A percentile compares a stretch with the other conserved stretches of the same genome.
phyloP scores from a whole-genome alignment of 2,113 vertebrate genomes.

The Corapipo altera region DNA sequence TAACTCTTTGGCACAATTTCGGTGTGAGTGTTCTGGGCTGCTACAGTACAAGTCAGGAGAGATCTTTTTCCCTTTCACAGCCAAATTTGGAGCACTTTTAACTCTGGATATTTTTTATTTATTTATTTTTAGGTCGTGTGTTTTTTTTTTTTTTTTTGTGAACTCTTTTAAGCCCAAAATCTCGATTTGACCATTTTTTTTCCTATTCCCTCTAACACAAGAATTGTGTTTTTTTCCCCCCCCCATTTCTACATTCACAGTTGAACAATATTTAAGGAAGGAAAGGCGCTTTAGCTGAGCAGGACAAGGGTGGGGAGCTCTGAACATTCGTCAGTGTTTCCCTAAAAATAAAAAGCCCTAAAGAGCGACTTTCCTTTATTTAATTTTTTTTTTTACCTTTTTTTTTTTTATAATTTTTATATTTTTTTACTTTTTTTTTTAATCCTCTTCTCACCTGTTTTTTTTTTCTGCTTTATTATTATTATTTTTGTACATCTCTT shows the following conservation, averaged over 20 bases:
- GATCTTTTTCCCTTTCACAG: constrained; percentile 62
- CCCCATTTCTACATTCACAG: constrained; percentile 77
- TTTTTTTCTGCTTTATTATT: too few relatives aligned
- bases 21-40: constrained; percentile 69
- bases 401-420: background rate
- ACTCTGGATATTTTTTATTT: background rate
- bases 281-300: constrained; percentile 77
- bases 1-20: constrained; percentile 90
- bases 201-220: constrained; percentile 63
- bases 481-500: constrained; percentile 59
- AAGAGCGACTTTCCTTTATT: constrained; percentile 67
- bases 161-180: constrained; percentile 52
- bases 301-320: constrained; percentile 70
- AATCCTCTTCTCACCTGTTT: background rate
- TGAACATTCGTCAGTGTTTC: constrained; percentile 77
- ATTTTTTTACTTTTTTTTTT: background rate
- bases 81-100: constrained; percentile 67
- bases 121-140: background rate
- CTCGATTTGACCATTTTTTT: constrained; percentile 42
- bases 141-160: background rate
- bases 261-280: constrained; percentile 75
- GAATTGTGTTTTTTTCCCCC: constrained; percentile 19
- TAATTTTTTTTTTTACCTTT: background rate
- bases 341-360: constrained; percentile 69
- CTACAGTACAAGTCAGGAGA: constrained; percentile 69